Base-by-base conservation (phyloP, 2,797 vertebrate species). In the Benthosema pterotum region DNA sequence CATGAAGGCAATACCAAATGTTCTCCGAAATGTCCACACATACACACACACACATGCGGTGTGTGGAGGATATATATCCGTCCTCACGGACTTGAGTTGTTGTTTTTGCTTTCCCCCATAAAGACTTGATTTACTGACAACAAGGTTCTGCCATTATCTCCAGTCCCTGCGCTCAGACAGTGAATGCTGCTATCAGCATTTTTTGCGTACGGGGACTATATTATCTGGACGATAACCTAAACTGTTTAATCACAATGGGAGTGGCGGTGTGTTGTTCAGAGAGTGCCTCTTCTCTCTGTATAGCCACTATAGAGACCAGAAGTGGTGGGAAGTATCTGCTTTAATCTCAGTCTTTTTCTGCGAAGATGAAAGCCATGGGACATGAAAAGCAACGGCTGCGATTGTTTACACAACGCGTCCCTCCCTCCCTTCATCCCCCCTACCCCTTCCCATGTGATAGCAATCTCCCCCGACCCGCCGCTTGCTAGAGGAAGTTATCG, bases 401-500 rank as follows among this genome's bases (percentile, higher is more conserved):
- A 54, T 69, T 87, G 71, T 84, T 86, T 78, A 72, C 68, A 77
- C 72, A 69, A 42, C 48, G 38, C 49, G n/a, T n/a, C n/a, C n/a
- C n/a, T n/a, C n/a, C 42, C 32, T 66, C 32, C 42, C 55, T 70
- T 77, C 77, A 75, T 76, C 71, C 67, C 54, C 56, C 25, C n/a
- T n/a, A n/a, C n/a, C n/a, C n/a, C n/a, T n/a, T n/a, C 43, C 42
- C 56, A 48, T 75, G 60, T 52, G 76, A 79, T 61, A 52, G 61
- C 72, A 60, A 76, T 80, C 75, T 71, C 18, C 64, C n/a, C 68
- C 69, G 72, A 59, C 62, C 16, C 14, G 28, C 65, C n/a, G n/a
- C 57, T 82, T 66, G 38, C 69, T n/a, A 58, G 48, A 42, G 71
- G 65, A 82, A 74, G 60, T 48, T 42, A 46, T 53, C 42, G 17